Percentiles rank a stretch among this genome's conserved stretches.
phyloP scores from a whole-genome alignment of 1,140 invertebrate genomes.

The Dendrolimus punctatus region DNA sequence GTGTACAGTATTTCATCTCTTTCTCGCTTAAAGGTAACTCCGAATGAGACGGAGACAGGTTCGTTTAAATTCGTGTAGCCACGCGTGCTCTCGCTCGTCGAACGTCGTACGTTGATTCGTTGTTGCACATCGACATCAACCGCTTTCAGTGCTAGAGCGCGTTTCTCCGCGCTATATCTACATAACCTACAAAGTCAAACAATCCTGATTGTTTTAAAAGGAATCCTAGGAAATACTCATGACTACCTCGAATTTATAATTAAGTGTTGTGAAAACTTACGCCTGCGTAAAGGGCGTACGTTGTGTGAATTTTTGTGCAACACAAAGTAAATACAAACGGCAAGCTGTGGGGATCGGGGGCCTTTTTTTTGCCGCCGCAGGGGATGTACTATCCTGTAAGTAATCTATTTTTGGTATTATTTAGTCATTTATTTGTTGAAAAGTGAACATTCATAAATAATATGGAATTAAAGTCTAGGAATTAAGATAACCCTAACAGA shows the following conservation, averaged over 20 bases:
- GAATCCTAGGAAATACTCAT: conserved; percentile 58
- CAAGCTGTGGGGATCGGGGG: conserved; percentile 95
- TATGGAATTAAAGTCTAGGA: background rate
- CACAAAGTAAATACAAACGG: conserved; percentile 80
- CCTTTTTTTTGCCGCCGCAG: conserved; percentile 93
- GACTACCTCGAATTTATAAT: conserved; percentile 59
- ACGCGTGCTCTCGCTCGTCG: conserved; percentile 31
- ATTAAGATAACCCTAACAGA: conserved; percentile 17
- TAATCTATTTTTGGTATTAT: conserved; percentile 33
- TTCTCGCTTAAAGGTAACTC: conserved; percentile 30
- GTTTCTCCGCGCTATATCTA: conserved; percentile 64
- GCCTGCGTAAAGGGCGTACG: conserved; percentile 52
- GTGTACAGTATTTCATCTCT: conserved; percentile 28
- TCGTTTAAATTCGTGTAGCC: conserved; percentile 54
- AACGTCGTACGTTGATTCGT: conserved; percentile 30
- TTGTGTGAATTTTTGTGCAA: conserved; percentile 71
- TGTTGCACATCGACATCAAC: conserved; percentile 69
- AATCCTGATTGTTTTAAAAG: conserved; percentile 46
- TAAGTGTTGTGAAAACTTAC: conserved; percentile 60
- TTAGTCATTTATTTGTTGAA: conserved; percentile 9
- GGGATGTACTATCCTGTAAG: conserved; percentile 95
- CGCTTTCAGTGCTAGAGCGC: conserved; percentile 66
- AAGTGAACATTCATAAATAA: background rate
- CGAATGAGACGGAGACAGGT: conserved; percentile 25
- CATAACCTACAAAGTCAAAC: conserved; percentile 63